These are phyloP conservation scores for Baronia brevicornis DNA, from an alignment of 2,888 invertebrate species.

Conservation along the genomic window DNA sequence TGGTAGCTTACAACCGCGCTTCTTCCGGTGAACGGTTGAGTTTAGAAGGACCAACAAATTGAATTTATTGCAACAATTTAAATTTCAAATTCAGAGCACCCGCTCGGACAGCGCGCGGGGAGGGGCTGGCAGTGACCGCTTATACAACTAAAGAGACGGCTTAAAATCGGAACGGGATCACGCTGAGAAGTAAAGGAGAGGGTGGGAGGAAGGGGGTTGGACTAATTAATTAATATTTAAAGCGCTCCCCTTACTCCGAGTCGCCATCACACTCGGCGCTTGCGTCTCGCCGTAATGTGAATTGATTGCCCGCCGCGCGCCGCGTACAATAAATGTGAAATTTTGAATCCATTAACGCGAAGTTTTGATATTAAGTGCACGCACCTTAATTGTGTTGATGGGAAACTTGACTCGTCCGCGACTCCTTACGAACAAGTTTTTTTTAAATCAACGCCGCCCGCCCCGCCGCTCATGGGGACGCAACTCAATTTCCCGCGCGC, in stretches of 20 bases:
- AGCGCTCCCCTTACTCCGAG: conserved; percentile 12
- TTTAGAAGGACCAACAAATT: too few relatives aligned
- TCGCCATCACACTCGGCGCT: conserved; percentile 14
- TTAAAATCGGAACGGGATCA: conserved; percentile 16
- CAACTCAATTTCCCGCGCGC: conserved; percentile 58
- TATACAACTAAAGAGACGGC: conserved; percentile 15
- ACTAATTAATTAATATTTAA: conserved; percentile 17
- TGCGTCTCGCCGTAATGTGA: conserved; percentile 34
- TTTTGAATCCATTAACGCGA: conserved; percentile 66
- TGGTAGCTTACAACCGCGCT: too few relatives aligned
- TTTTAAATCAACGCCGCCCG: conserved; percentile 26
- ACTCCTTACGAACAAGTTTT: conserved; percentile 57
- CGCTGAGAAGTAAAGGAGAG: too few relatives aligned
- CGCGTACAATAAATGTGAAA: conserved; percentile 63
- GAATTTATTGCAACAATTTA: too few relatives aligned
- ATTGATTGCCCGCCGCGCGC: conserved; percentile 43
- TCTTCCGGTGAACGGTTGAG: too few relatives aligned
- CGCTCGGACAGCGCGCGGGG: too few relatives aligned
- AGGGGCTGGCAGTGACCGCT: conserved; percentile 8
- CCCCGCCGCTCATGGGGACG: conserved; percentile 52
- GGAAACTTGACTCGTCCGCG: conserved; percentile 61
- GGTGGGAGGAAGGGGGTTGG: too few relatives aligned
- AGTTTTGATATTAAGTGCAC: conserved; percentile 66
- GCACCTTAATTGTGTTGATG: conserved; percentile 70
- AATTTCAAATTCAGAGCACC: too few relatives aligned